Evolutionary conservation across 2,797 vertebrate species (phyloP).

Genomic region (Hybognathus amarus): DNA sequence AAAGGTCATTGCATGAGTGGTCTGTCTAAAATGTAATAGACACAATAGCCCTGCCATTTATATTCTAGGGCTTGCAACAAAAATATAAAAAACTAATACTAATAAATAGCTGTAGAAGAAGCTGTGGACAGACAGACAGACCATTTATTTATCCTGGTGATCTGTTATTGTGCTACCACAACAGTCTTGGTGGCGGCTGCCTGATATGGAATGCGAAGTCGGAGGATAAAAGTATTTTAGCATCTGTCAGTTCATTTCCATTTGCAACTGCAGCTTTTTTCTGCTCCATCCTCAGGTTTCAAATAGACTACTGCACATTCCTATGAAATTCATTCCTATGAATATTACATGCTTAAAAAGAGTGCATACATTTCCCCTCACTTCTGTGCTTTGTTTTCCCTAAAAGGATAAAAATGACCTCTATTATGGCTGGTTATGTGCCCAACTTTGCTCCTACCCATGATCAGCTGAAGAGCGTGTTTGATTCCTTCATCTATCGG

Average conservation of each 20-base stretch:
- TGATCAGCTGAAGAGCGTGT: conserved; percentile 46
- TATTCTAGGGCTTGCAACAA: not conserved
- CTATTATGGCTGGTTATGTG: conserved; percentile 49
- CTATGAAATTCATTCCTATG: conserved; percentile 45
- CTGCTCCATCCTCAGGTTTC: conserved; percentile 33
- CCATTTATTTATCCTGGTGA: conserved; percentile 2
- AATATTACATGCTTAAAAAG: conserved; percentile 55
- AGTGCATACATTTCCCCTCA: conserved; percentile 49
- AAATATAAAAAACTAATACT: not conserved
- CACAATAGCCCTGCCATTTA: not conserved
- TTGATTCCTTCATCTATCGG: conserved; percentile 54
- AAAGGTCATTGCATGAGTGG: conserved; percentile 39
- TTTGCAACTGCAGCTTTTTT: conserved; percentile 44
- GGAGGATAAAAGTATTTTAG: conserved; percentile 44
- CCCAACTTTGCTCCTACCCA: conserved; percentile 7
- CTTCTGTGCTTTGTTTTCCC: conserved; percentile 53
- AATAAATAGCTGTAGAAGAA: no score
- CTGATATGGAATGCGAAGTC: conserved; percentile 28
- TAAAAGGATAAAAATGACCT: conserved; percentile 56
- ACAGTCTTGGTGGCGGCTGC: not conserved
- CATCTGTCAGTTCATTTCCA: conserved; percentile 47
- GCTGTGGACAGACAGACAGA: not conserved
- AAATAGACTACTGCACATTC: conserved; percentile 45
- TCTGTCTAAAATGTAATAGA: not conserved
- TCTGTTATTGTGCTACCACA: conserved; percentile 17